phyloP scores from a whole-genome alignment of 2,113 vertebrate genomes.

The Pelvicachromis taeniatus region DNA sequence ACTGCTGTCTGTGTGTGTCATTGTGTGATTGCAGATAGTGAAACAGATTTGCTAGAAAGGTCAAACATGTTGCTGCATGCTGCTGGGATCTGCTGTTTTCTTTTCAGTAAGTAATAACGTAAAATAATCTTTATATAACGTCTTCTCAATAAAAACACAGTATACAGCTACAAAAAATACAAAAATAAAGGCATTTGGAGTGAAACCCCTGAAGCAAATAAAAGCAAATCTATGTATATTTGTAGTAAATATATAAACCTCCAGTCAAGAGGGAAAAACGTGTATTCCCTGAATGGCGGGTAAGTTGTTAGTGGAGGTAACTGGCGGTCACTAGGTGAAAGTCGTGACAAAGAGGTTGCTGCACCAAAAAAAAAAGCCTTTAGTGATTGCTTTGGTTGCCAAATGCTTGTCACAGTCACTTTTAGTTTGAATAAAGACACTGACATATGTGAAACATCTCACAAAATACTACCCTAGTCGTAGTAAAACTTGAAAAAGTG shows the following conservation, averaged over 20 bases:
- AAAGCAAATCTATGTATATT: background rate
- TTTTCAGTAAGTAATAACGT: background rate
- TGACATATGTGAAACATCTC: background rate
- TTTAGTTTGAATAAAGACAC: background rate
- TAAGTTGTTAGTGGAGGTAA: background rate
- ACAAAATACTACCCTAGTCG: background rate
- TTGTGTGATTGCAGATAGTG: slow-evolving; percentile 34
- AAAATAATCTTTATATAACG: slow-evolving; percentile 27
- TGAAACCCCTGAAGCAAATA: background rate
- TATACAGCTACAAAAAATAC: background rate
- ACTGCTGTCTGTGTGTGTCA: background rate
- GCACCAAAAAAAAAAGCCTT: too few species aligned
- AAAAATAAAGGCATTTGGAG: background rate
- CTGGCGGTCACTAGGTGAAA: background rate
- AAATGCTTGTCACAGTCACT: background rate
- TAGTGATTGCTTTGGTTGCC: background rate
- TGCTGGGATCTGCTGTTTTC: background rate
- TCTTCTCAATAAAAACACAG: background rate
- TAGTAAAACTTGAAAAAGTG: background rate
- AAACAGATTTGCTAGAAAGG: slow-evolving; percentile 32
- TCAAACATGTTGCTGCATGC: slow-evolving; percentile 31
- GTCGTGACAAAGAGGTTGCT: background rate
- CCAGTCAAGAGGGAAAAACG: background rate
- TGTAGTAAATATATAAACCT: background rate
- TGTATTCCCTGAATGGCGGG: background rate